Conservation (phyloP, 1,140 invertebrate genomes). For the Drosophila kikkawai region DNA sequence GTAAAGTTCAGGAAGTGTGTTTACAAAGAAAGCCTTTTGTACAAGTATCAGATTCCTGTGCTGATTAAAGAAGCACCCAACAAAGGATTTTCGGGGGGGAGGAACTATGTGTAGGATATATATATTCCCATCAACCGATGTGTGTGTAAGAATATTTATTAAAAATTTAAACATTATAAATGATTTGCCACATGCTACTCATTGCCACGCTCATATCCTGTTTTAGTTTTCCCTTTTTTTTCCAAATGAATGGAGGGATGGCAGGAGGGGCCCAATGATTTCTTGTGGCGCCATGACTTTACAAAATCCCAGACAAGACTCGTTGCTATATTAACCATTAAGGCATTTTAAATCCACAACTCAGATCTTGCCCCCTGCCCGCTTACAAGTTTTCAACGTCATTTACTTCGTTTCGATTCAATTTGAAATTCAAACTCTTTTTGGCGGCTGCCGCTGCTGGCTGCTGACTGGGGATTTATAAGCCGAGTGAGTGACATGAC, state of each 20-base stretch:
- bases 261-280: not conserved
- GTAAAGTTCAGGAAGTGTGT: constrained; percentile 81
- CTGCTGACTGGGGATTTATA: constrained; percentile 38
- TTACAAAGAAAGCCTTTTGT: constrained; percentile 82
- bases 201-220: constrained; percentile 65
- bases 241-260: not conserved
- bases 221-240: constrained; percentile 33
- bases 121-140: constrained; percentile 16
- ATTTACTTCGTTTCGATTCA: constrained; percentile 79
- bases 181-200: constrained; percentile 68
- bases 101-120: not conserved
- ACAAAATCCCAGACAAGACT: constrained; percentile 41
- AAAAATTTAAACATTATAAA: constrained; percentile 81
- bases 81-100: constrained; percentile 6
- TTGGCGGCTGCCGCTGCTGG: constrained; percentile 45
- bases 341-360: constrained; percentile 65
- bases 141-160: constrained; percentile 69
- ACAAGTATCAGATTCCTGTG: constrained; percentile 82
- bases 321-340: constrained; percentile 75
- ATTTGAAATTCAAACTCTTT: constrained; percentile 83
- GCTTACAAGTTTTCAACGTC: constrained; percentile 74
- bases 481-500: constrained; percentile 71
- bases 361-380: constrained; percentile 9
- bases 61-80: constrained; percentile 74
- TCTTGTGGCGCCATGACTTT: constrained; percentile 78